Evolutionary conservation across 2,113 vertebrate species (phyloP).

Genomic region (Tetrao urogallus): DNA sequence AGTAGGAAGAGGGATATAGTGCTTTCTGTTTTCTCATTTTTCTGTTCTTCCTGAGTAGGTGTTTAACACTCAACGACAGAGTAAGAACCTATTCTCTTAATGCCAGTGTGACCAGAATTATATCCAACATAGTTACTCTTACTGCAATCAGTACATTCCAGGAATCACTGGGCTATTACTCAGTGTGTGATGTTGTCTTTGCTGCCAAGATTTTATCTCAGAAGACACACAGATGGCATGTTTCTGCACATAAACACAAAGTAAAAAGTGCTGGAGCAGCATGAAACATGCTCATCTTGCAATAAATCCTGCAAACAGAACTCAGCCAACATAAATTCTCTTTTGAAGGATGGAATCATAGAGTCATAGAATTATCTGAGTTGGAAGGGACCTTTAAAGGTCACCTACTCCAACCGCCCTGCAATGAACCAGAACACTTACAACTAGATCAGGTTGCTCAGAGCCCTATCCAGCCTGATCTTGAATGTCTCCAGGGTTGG

Average conservation of each 20-base stretch:
- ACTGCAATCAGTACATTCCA: slow-evolving; percentile 40
- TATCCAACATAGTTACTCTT: slow-evolving; percentile 13
- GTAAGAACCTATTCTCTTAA: background rate
- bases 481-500: too few relatives aligned
- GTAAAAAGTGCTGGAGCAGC: slow-evolving; percentile 22
- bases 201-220: slow-evolving; percentile 62
- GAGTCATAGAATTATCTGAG: too few relatives aligned
- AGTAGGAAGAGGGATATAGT: background rate
- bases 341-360: background rate
- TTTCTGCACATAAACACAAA: slow-evolving; percentile 58
- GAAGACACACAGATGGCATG: slow-evolving; percentile 68
- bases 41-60: background rate
- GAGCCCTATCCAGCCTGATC: too few relatives aligned
- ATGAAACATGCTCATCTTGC: background rate
- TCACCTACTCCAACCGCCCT: too few relatives aligned
- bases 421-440: too few relatives aligned
- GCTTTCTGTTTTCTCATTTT: background rate
- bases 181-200: slow-evolving; percentile 54
- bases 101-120: background rate
- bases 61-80: background rate
- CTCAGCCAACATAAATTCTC: background rate
- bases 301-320: background rate
- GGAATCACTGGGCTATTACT: slow-evolving; percentile 61
- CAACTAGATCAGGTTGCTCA: too few relatives aligned
- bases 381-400: too few relatives aligned